phyloP scores from a whole-genome alignment of 2,888 invertebrate genomes.

The Troglohyphantes excavatus region DNA sequence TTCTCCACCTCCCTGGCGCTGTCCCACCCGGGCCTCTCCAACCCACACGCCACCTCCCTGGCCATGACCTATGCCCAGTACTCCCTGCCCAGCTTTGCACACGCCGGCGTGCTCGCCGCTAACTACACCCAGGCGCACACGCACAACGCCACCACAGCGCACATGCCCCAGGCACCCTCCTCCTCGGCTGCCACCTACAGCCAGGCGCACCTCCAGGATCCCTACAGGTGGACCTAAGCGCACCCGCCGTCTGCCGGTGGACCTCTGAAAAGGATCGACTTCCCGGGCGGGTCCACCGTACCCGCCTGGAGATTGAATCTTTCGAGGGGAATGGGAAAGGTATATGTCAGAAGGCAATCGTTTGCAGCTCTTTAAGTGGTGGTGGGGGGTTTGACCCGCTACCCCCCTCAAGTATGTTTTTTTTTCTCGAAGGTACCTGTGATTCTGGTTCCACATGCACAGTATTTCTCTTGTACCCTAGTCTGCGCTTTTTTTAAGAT shows the following conservation, averaged over 20 bases:
- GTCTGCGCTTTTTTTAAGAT: slow-evolving; percentile 79
- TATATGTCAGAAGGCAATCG: slow-evolving; percentile 65
- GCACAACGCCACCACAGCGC: slow-evolving; percentile 75
- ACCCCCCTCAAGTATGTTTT: slow-evolving; percentile 50
- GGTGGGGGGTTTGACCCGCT: background rate
- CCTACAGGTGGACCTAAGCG: slow-evolving; percentile 69
- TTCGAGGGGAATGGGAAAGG: slow-evolving; percentile 4
- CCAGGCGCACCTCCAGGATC: slow-evolving; percentile 79
- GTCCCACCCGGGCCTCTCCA: slow-evolving; percentile 77
- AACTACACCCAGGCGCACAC: slow-evolving; percentile 79
- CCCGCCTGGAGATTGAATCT: background rate
- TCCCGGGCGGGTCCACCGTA: too few relatives aligned
- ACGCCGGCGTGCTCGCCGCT: slow-evolving; percentile 74
- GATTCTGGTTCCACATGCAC: slow-evolving; percentile 75
- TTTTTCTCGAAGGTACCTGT: slow-evolving; percentile 77
- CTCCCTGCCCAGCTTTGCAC: slow-evolving; percentile 79
- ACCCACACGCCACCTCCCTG: slow-evolving; percentile 76
- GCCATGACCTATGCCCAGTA: slow-evolving; percentile 79
- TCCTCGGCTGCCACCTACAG: slow-evolving; percentile 76
- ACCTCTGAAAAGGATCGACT: background rate
- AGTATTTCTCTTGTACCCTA: slow-evolving; percentile 78
- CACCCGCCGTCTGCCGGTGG: background rate
- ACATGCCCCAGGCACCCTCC: slow-evolving; percentile 70
- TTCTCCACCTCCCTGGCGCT: slow-evolving; percentile 72
- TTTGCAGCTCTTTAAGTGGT: slow-evolving; percentile 54